A percentile compares a stretch with the other conserved stretches of the same genome.
Evolutionary conservation across 2,888 invertebrate genomes (phyloP).

Genomic region (Pachliopta kotzebuea): DNA sequence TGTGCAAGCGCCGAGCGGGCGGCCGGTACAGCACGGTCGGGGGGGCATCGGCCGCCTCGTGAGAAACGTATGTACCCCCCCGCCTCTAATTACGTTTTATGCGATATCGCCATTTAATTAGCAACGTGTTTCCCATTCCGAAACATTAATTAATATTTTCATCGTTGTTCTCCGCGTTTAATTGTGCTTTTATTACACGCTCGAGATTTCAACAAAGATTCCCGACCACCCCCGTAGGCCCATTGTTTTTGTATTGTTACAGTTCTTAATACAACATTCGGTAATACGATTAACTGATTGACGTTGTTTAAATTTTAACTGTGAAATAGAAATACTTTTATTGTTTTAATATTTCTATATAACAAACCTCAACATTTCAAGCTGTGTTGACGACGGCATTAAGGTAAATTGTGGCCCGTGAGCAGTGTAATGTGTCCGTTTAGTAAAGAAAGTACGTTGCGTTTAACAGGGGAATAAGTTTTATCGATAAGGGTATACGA

Average conservation of each 20-base stretch:
- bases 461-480: conserved; percentile 43
- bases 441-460: conserved; percentile 1
- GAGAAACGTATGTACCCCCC: conserved; percentile 74
- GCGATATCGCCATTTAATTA: conserved; percentile 80
- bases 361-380: too few species aligned
- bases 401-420: background rate
- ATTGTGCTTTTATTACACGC: conserved; percentile 77
- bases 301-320: background rate
- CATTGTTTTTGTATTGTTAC: conserved; percentile 46
- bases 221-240: conserved; percentile 72
- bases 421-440: background rate
- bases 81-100: conserved; percentile 79
- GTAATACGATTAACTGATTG: conserved; percentile 3
- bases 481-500: conserved; percentile 62
- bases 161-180: conserved; percentile 77
- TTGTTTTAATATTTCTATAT: too few species aligned
- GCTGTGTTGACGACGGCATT: too few species aligned
- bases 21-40: conserved; percentile 41
- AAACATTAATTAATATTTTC: conserved; percentile 80
- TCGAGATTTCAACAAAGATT: conserved; percentile 79
- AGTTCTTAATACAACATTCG: conserved; percentile 7
- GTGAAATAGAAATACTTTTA: background rate
- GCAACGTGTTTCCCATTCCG: conserved; percentile 78
- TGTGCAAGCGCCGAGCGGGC: conserved; percentile 36
- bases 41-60: conserved; percentile 57